phyloP scores from a whole-genome alignment of 2,113 vertebrate genomes.

The Gadus macrocephalus region DNA sequence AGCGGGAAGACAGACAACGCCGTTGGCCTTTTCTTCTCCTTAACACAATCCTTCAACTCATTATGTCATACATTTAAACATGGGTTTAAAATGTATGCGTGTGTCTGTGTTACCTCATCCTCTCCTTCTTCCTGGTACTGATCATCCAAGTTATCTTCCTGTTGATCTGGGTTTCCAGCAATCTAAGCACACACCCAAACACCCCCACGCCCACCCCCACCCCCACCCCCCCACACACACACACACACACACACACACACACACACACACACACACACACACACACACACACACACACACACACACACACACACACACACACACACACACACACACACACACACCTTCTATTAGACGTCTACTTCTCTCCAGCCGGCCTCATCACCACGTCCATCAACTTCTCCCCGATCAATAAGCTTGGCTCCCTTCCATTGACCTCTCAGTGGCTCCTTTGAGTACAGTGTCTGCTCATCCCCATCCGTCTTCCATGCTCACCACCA shows the following conservation, averaged over 20 bases:
- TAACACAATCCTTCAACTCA: too few species aligned
- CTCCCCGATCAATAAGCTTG: background rate
- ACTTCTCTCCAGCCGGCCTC: background rate
- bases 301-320: too few species aligned
- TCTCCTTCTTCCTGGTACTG: conserved; percentile 96
- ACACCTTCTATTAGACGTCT: background rate
- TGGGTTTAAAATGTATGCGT: background rate
- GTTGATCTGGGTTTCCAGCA: conserved; percentile 95
- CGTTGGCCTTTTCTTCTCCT: too few species aligned
- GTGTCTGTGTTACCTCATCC: conserved; percentile 80
- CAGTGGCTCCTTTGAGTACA: background rate
- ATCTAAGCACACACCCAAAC: conserved; percentile 69
- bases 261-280: background rate
- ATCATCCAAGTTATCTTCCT: conserved; percentile 91
- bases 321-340: background rate
- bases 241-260: too few species aligned
- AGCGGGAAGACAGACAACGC: background rate
- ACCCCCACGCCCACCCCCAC: conserved; percentile 2
- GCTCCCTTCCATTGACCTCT: background rate
- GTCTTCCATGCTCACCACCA: conserved; percentile 76
- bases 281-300: too few species aligned
- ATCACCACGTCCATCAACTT: background rate
- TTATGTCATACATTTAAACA: too few species aligned
- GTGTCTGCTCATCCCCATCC: background rate
- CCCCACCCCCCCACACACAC: too few species aligned